A percentile compares a stretch with the other conserved stretches of the same genome.
These are phyloP conservation scores for Chromoteleia sp. DNA, from an alignment of 2,888 invertebrate species.

Conservation along the genomic window DNA sequence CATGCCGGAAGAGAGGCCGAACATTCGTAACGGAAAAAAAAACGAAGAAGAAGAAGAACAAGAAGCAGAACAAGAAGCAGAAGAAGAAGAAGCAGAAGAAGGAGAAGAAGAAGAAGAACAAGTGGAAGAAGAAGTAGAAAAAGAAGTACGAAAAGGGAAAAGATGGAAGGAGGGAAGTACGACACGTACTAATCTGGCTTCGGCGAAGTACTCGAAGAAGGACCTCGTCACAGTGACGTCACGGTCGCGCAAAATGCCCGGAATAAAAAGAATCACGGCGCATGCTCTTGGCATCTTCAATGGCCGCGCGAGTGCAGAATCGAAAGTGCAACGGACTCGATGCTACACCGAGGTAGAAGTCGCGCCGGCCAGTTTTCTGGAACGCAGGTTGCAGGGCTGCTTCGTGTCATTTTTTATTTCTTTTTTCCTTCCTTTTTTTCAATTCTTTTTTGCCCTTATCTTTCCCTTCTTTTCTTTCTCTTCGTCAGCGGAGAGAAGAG, in stretches of 20 bases:
- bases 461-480: slow-evolving; percentile 15
- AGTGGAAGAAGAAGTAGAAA: slow-evolving; percentile 3
- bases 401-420: slow-evolving; percentile 59
- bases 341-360: slow-evolving; percentile 40
- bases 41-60: too few relatives aligned
- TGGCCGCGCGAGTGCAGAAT: slow-evolving; percentile 66
- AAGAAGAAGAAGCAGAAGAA: too few relatives aligned
- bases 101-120: too few relatives aligned
- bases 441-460: neutral
- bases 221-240: slow-evolving; percentile 61
- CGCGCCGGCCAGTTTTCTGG: slow-evolving; percentile 61
- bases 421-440: slow-evolving; percentile 25
- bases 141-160: neutral
- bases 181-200: slow-evolving; percentile 55
- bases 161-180: slow-evolving; percentile 18
- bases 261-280: slow-evolving; percentile 67
- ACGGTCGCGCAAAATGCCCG: slow-evolving; percentile 52
- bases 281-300: slow-evolving; percentile 65
- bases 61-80: too few relatives aligned
- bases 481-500: slow-evolving; percentile 25
- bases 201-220: slow-evolving; percentile 51
- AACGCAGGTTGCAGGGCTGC: slow-evolving; percentile 62
- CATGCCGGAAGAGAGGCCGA: slow-evolving; percentile 51
- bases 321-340: slow-evolving; percentile 71
- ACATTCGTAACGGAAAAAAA: slow-evolving; percentile 55